Evolutionary conservation across 2,113 vertebrate species (phyloP).

Genomic region (Rhinoderma darwinii): DNA sequence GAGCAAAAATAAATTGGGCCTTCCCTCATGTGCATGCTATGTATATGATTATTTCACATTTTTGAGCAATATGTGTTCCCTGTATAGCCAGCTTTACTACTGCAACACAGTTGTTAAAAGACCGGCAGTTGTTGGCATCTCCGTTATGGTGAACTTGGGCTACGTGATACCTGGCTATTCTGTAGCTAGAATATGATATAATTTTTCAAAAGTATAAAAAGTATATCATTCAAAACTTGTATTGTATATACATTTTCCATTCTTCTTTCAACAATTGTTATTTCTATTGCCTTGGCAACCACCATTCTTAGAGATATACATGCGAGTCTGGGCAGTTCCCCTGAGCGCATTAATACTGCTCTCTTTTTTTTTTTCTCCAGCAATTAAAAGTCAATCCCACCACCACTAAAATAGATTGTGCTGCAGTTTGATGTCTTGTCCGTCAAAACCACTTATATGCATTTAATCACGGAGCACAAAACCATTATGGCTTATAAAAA

Average conservation of each 20-base stretch:
- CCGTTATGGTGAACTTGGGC: background rate
- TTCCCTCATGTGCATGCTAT: too few relatives aligned
- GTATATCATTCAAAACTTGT: too few relatives aligned
- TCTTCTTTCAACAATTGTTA: background rate
- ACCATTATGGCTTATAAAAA: slow-evolving; percentile 52
- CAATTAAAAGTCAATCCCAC: slow-evolving; percentile 46
- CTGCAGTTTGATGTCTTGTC: slow-evolving; percentile 45
- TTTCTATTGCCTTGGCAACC: background rate
- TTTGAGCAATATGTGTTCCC: background rate
- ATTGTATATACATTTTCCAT: too few relatives aligned
- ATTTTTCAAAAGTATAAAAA: too few relatives aligned
- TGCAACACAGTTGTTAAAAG: background rate
- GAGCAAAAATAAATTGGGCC: too few relatives aligned
- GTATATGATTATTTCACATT: too few relatives aligned
- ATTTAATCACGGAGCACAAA: slow-evolving; percentile 52
- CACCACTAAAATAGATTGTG: slow-evolving; percentile 1
- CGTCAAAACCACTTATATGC: slow-evolving; percentile 48
- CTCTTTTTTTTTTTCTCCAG: slow-evolving; percentile 10
- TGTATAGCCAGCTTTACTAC: background rate
- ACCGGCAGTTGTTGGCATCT: background rate
- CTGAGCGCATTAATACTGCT: slow-evolving; percentile 1
- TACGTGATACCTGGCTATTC: background rate
- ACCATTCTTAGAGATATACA: background rate
- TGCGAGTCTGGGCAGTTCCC: background rate
- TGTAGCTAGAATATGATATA: too few relatives aligned